A percentile compares a stretch with the other conserved stretches of the same genome.
Evolutionary conservation across 2,113 vertebrate species (phyloP).

Genomic region (Oxyura jamaicensis): DNA sequence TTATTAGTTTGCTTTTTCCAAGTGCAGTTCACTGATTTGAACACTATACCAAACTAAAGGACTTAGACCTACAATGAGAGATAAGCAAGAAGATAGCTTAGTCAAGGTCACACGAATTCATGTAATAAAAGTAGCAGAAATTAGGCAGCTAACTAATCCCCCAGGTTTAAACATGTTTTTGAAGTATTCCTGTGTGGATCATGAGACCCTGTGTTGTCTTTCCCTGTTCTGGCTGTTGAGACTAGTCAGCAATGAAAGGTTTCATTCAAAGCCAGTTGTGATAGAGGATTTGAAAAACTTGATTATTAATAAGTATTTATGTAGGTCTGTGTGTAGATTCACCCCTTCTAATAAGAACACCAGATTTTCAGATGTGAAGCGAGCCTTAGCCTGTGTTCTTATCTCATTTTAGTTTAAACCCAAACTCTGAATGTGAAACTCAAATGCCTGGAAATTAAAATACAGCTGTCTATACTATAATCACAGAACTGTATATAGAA

Average conservation of each 20-base stretch:
- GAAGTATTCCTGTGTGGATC: neutral
- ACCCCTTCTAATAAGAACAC: neutral
- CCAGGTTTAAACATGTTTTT: neutral
- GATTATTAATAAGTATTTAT: neutral
- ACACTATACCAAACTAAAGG: neutral
- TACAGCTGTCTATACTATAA: constrained; percentile 32
- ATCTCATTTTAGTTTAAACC: constrained; percentile 25
- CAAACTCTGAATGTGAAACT: neutral
- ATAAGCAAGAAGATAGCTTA: neutral
- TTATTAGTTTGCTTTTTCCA: neutral
- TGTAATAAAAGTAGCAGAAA: rapidly evolving
- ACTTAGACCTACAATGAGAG: neutral
- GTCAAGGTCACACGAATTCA: neutral
- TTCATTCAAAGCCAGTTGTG: neutral
- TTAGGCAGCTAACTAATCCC: neutral
- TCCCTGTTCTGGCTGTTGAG: neutral
- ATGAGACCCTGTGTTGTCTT: neutral
- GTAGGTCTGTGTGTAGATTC: neutral
- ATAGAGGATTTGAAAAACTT: neutral
- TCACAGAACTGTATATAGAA: constrained; percentile 16
- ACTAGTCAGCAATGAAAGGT: neutral
- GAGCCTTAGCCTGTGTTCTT: neutral
- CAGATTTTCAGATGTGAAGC: constrained; percentile 5
- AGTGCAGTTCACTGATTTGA: neutral
- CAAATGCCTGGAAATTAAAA: constrained; percentile 41